These are phyloP conservation scores for Antheraea pernyi DNA, from an alignment of 1,140 invertebrate species.

Conservation along the genomic window DNA sequence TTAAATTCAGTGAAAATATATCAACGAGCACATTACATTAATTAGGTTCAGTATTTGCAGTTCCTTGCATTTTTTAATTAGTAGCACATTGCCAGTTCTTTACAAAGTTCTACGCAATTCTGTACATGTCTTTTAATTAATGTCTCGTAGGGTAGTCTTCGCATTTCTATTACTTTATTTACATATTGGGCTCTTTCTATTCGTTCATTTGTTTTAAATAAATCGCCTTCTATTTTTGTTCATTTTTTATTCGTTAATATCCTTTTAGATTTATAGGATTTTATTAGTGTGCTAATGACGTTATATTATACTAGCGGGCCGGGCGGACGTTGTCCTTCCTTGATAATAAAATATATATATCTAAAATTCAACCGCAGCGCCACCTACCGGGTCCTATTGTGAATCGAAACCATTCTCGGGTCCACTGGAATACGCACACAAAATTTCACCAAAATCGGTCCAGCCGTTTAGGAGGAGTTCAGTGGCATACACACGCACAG, in stretches of 20 bases:
- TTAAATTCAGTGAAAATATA: neutral
- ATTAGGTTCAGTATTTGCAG: neutral
- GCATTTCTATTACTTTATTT: neutral
- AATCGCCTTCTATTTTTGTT: neutral
- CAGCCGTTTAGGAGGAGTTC: too few relatives aligned
- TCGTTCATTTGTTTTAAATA: neutral
- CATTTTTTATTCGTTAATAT: neutral
- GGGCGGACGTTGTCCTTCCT: too few relatives aligned
- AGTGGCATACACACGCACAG: too few relatives aligned
- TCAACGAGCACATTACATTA: neutral
- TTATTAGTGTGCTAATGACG: too few relatives aligned
- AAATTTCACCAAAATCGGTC: too few relatives aligned
- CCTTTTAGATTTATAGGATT: too few relatives aligned
- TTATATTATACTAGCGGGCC: too few relatives aligned
- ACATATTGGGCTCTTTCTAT: neutral
- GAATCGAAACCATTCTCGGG: too few relatives aligned
- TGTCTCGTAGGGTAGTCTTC: neutral
- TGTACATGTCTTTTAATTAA: neutral
- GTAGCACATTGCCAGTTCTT: neutral
- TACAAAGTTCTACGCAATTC: neutral
- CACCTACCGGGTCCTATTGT: too few relatives aligned
- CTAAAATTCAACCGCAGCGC: too few relatives aligned
- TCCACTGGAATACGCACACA: too few relatives aligned
- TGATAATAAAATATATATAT: too few relatives aligned
- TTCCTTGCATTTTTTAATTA: constrained; percentile 3